Evolutionary conservation across 2,797 vertebrate genomes (phyloP), one percentile per base, ranked within the genome.

Genomic region (Tenualosa thibaudeaui): DNA sequence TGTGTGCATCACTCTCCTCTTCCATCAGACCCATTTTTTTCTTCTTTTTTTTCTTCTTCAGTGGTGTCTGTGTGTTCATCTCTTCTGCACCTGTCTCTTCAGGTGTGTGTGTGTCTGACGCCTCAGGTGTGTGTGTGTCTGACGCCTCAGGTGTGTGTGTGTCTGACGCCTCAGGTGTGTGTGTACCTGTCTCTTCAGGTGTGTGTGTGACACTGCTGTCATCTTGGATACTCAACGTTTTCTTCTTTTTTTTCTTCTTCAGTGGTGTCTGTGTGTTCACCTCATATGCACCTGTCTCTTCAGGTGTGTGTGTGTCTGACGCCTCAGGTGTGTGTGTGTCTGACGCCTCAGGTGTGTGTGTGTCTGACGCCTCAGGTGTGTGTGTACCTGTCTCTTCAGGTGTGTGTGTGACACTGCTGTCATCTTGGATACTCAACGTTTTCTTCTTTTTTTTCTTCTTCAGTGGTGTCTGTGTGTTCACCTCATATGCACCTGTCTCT

Each of bases 381-480:
- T 60, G 58, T 60, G 51, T 15, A 15, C 15, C 51, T 12, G 12
- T 19, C 1, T 7, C n/a, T 3, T 9, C 62, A 26, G 24, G 62
- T 65, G 62, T 65, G 62, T 65, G 62, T 65, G 24, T 15, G 62
- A 31, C 24, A 5, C n/a, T 31, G 24, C 9, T 31, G 22, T 24
- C 24, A 3, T 65, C 62, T 13, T 3, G 8, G 2, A 13, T 1
- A 9, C 0, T 31, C 2, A 1, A 24, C 4, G 62, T 10, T 75
- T 19, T 17, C 37, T 40, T 71, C 22, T 15, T 84, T n/a, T 54
- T 88, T 46, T 81, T 91, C 12, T 6, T 87, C 3, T 82, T 90
- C 8, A 24, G 51, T 53, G 51, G 51, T 3, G 51, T 51, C 56
- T 58, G 3, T 22, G 17, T 22, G 5, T 6, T 62, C 58, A 53